Evolutionary conservation across 2,797 vertebrate species (phyloP).

Genomic region (Microtus agrestis): DNA sequence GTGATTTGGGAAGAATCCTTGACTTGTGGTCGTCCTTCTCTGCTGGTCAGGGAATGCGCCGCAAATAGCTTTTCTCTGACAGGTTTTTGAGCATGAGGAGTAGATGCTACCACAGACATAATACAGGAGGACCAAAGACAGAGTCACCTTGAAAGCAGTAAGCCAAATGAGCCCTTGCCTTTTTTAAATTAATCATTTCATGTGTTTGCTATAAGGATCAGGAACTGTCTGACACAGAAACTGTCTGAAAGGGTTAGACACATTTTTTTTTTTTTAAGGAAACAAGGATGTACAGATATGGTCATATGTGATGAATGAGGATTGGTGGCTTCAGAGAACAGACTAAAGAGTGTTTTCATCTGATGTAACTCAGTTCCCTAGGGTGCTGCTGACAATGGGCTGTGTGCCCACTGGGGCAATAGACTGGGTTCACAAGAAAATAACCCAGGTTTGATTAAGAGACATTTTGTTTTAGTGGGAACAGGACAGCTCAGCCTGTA

Average conservation of each 20-base stretch:
- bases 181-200: neutral
- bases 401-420: neutral
- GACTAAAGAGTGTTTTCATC: neutral
- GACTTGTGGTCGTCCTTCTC: no score
- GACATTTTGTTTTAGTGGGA: neutral
- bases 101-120: no score
- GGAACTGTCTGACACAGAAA: neutral
- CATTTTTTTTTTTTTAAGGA: neutral
- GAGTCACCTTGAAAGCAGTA: neutral
- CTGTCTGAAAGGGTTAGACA: neutral
- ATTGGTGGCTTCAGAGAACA: neutral
- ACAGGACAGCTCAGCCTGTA: neutral
- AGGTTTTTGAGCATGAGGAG: neutral
- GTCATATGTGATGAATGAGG: neutral
- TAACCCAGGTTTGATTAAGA: neutral
- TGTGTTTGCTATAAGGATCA: neutral
- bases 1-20: no score
- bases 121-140: no score
- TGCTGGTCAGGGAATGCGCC: no score
- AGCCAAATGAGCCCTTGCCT: neutral
- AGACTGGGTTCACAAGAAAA: neutral
- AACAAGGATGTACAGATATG: neutral
- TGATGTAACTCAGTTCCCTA: neutral
- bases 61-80: no score
- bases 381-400: rapidly evolving